Evolutionary conservation across 2,113 vertebrate genomes (phyloP), one percentile per base, ranked within the genome.

Genomic region (Pheucticus melanocephalus): DNA sequence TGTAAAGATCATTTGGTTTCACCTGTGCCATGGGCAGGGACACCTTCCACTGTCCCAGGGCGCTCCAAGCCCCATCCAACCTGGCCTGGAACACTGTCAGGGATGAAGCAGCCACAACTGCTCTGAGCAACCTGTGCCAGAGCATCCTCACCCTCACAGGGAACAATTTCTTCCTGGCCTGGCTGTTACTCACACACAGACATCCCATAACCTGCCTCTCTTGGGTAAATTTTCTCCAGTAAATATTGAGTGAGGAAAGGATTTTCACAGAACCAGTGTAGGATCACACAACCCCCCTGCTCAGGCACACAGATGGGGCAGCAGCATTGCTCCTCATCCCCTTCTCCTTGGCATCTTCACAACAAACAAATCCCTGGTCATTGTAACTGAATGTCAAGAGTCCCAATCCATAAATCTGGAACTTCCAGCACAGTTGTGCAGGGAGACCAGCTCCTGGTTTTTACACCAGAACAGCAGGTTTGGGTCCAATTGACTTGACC

Each of bases 391-490:
- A 30, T 5, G 31, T 22, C 47, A 61, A 40, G 42, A 21, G 50
- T 37, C 39, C 33, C 60, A 57, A 24, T 30, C 27, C 59, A 22
- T 2, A 35, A 21, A 71, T 56, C 42, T 64, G 78, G 40, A 71
- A 11, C 39, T 24, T 59, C 33, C 44, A 18, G 13, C 35, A 40
- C 21, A 23, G 66, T 5, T 64, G 25, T 5, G 31, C 37, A 71
- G 44, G 28, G 22, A 79, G 25, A 27, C 8, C 22, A 54, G 48
- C 53, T 92, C 63, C 79, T 23, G 35, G 25, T 15, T 63, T 39
- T 68, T 3, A 28, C 0, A 3, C 10, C 30, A 63, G 53, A 50
- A 37, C 9, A 37, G 6, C 0, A 1, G 7, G 6, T 77, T 53
- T 86, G 56, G n/a, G 61, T 81, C 72, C 1, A 4, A 76, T 80